These are phyloP conservation scores for Pachliopta kotzebuea DNA, from an alignment of 2,888 invertebrate genomes.

Conservation along the genomic window DNA sequence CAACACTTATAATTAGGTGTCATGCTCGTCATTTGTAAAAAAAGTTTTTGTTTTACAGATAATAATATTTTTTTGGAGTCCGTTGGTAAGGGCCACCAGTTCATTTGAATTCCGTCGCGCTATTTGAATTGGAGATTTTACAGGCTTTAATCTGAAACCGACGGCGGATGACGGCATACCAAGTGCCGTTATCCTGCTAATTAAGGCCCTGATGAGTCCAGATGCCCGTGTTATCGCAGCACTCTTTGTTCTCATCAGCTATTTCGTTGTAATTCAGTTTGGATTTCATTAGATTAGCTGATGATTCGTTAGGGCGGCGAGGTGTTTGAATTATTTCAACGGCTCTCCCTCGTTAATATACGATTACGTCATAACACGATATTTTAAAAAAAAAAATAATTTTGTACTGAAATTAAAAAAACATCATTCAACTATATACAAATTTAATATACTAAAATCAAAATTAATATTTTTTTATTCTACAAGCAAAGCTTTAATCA, in stretches of 20 bases:
- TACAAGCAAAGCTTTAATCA: too few relatives aligned
- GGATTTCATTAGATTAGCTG: slow-evolving; percentile 15
- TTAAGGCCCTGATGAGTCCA: slow-evolving; percentile 51
- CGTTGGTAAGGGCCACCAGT: slow-evolving; percentile 38
- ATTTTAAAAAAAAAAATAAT: too few relatives aligned
- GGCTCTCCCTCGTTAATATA: background rate
- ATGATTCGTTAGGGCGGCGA: slow-evolving; percentile 4
- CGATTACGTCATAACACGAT: too few relatives aligned
- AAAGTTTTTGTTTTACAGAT: too few relatives aligned
- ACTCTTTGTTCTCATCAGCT: slow-evolving; percentile 24
- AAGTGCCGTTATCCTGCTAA: slow-evolving; percentile 62
- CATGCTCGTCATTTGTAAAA: too few relatives aligned
- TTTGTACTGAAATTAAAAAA: too few relatives aligned
- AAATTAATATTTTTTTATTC: too few relatives aligned
- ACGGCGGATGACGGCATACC: slow-evolving; percentile 50
- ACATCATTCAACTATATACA: too few relatives aligned
- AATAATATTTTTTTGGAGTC: too few relatives aligned
- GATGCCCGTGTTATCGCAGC: slow-evolving; percentile 29
- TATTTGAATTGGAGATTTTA: slow-evolving; percentile 76
- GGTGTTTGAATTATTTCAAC: background rate
- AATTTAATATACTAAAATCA: too few relatives aligned
- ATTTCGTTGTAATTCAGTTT: slow-evolving; percentile 16
- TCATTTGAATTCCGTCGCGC: slow-evolving; percentile 65
- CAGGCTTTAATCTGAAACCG: slow-evolving; percentile 71
- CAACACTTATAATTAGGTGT: too few relatives aligned